A percentile compares a stretch with the other conserved stretches of the same genome.
Conservation (phyloP, 1,140 invertebrate genomes). For the Orchestia grillus region DNA sequence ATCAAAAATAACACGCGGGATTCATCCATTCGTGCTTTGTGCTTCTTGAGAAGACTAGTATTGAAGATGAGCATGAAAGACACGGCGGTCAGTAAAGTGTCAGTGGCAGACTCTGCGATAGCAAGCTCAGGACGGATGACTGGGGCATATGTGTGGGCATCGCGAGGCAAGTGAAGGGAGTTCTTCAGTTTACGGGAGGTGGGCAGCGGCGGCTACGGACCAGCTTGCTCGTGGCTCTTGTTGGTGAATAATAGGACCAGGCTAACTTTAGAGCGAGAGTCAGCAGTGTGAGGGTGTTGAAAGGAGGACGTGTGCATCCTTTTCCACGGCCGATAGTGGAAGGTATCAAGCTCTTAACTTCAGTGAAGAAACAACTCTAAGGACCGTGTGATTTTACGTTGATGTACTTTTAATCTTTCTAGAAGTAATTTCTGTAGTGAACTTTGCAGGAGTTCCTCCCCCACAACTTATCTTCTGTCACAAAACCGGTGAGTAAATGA, state of each 20-base stretch:
- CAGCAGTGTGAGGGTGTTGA: conserved; percentile 46
- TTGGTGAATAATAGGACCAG: conserved; percentile 17
- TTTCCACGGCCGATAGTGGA: not conserved
- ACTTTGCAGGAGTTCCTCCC: not conserved
- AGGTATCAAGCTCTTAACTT: not conserved
- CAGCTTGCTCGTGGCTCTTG: conserved; percentile 44
- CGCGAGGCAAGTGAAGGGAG: conserved; percentile 50
- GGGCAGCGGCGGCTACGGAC: conserved; percentile 15
- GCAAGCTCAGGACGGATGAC: conserved; percentile 46
- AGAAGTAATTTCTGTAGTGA: not conserved
- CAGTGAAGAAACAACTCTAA: not conserved
- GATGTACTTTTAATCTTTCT: not conserved
- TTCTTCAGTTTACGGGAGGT: conserved; percentile 51
- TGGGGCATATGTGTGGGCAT: conserved; percentile 43
- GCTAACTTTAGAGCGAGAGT: conserved; percentile 52
- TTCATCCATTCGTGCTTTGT: not conserved
- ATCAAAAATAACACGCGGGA: not conserved
- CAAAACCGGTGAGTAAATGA: not conserved
- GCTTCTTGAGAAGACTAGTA: not conserved
- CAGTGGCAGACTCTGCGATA: conserved; percentile 32
- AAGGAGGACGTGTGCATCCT: conserved; percentile 42
- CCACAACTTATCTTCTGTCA: not conserved
- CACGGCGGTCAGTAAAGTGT: conserved; percentile 11
- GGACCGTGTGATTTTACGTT: not conserved
- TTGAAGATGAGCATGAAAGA: not conserved